phyloP scores from a whole-genome alignment of 2,888 invertebrate species.

The Xylocampa areola region DNA sequence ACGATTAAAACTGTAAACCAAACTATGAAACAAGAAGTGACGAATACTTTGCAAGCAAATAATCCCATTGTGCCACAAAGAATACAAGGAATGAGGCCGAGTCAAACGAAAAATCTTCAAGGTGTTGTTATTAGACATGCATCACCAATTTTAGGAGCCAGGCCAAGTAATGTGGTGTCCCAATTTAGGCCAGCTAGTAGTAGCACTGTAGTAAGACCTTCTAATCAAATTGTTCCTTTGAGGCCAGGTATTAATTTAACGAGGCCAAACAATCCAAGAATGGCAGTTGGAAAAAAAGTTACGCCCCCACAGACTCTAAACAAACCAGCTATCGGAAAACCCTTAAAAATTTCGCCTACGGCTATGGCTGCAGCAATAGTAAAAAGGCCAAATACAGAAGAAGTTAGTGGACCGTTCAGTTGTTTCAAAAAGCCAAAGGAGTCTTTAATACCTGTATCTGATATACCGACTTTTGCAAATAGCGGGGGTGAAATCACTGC shows the following conservation, averaged over 20 bases:
- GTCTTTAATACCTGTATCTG: constrained; percentile 72
- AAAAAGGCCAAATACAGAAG: constrained; percentile 71
- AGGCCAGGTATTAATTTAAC: constrained; percentile 60
- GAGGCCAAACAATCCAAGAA: constrained; percentile 67
- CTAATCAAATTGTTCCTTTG: constrained; percentile 70
- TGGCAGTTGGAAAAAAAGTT: constrained; percentile 62
- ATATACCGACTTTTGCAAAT: constrained; percentile 62
- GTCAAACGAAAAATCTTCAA: constrained; percentile 68
- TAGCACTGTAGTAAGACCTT: constrained; percentile 60
- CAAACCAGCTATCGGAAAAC: constrained; percentile 64
- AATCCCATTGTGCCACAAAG: constrained; percentile 65
- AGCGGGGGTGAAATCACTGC: constrained; percentile 60
- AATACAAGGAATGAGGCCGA: constrained; percentile 65
- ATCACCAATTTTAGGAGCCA: constrained; percentile 65
- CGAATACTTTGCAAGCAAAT: constrained; percentile 66
- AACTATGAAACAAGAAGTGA: constrained; percentile 78
- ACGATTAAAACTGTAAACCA: constrained; percentile 85
- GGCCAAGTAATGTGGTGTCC: constrained; percentile 63
- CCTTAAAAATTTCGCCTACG: constrained; percentile 76
- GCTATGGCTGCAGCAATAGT: constrained; percentile 59
- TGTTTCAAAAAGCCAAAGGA: constrained; percentile 85
- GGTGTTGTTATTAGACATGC: constrained; percentile 73
- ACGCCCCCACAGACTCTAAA: constrained; percentile 60
- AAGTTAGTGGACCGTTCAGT: constrained; percentile 74
- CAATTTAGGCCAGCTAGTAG: constrained; percentile 58